Percentiles rank a stretch among this genome's conserved stretches.
These are phyloP conservation scores for Trichoplusia ni DNA, from an alignment of 1,140 invertebrate genomes.

Conservation along the genomic window DNA sequence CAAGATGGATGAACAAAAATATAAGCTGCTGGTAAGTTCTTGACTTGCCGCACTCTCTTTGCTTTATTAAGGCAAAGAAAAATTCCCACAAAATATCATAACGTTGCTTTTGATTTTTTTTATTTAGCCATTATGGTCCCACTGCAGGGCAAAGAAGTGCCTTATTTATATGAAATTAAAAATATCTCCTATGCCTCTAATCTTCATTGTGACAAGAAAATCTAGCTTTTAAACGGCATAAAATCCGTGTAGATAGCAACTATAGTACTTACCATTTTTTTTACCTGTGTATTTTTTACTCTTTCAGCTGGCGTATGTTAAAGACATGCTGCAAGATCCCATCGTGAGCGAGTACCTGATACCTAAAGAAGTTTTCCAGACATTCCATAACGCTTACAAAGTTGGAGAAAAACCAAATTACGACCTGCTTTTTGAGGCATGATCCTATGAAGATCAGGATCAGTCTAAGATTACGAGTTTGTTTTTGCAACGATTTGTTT, in stretches of 20 bases:
- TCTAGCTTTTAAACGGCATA: neutral
- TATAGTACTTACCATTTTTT: neutral
- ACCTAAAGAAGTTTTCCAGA: conserved; percentile 44
- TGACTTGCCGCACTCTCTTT: neutral
- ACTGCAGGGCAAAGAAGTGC: no score
- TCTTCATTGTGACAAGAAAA: no score
- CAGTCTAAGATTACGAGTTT: no score
- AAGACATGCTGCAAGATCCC: conserved; percentile 62
- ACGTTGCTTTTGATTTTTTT: no score
- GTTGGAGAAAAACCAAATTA: conserved; percentile 43
- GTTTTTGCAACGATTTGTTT: no score
- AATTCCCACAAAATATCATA: neutral
- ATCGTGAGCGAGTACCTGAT: conserved; percentile 59
- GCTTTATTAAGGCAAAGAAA: neutral
- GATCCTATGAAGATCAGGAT: no score
- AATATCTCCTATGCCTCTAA: no score
- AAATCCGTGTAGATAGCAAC: neutral
- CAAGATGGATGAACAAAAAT: conserved; percentile 49
- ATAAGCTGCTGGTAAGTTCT: conserved; percentile 54
- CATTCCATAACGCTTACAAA: conserved; percentile 48
- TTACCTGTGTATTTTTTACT: neutral
- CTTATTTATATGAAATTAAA: no score
- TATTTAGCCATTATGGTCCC: no score
- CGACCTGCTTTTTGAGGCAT: conserved; percentile 42
- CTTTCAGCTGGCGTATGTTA: conserved; percentile 60